phyloP scores from a whole-genome alignment of 2,888 invertebrate genomes.

The Zygothrica quintamaculata region DNA sequence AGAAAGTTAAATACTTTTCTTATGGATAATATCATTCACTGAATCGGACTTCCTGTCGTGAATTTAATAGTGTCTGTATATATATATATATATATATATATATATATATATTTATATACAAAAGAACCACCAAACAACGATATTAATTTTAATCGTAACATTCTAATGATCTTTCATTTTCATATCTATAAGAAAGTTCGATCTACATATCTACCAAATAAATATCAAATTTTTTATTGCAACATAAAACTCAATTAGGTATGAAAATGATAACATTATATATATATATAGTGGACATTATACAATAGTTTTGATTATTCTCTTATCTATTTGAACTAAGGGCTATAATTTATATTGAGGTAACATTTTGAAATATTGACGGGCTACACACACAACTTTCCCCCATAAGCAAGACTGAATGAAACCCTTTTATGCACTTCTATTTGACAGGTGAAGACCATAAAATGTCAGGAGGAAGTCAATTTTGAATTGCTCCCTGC shows the following conservation, averaged over 20 bases:
- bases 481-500: slow-evolving; percentile 20
- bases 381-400: too few species aligned
- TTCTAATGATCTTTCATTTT: too few species aligned
- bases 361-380: slow-evolving; percentile 64
- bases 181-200: slow-evolving; percentile 37
- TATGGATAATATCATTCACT: slow-evolving; percentile 4
- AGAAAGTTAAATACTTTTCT: slow-evolving; percentile 40
- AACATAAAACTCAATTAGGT: background rate
- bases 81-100: too few species aligned
- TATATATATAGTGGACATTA: background rate
- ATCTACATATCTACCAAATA: slow-evolving; percentile 33
- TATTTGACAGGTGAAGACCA: slow-evolving; percentile 70
- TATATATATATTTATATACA: slow-evolving; percentile 15
- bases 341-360: slow-evolving; percentile 53
- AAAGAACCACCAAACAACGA: slow-evolving; percentile 44
- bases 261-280: slow-evolving; percentile 1
- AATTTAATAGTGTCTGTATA: slow-evolving; percentile 32
- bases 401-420: slow-evolving; percentile 44
- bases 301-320: slow-evolving; percentile 20
- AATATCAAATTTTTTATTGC: background rate
- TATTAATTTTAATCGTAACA: slow-evolving; percentile 35
- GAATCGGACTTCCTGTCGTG: slow-evolving; percentile 54
- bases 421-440: slow-evolving; percentile 58
- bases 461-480: slow-evolving; percentile 54
- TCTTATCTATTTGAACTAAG: slow-evolving; percentile 34